Percentiles rank a stretch among this genome's conserved stretches.
phyloP scores from a whole-genome alignment of 1,140 invertebrate genomes.

The Lordiphosa collinella region DNA sequence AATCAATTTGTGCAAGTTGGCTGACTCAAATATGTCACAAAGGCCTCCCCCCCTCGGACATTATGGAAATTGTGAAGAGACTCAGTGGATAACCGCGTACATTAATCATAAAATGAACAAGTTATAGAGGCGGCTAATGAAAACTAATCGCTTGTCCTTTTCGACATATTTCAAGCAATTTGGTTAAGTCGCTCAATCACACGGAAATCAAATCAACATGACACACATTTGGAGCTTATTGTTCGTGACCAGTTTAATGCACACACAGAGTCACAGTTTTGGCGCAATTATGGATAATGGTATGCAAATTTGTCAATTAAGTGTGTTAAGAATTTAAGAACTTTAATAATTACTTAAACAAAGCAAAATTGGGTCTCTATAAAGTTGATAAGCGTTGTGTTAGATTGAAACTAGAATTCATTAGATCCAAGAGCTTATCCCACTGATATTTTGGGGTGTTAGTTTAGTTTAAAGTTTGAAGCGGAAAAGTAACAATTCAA shows the following conservation, averaged over 20 bases:
- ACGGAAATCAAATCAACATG: slow-evolving; percentile 16
- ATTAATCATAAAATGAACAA: slow-evolving; percentile 5
- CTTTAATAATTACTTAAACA: too few relatives aligned
- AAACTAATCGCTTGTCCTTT: not conserved
- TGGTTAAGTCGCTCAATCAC: slow-evolving; percentile 3
- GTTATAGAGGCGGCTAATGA: not conserved
- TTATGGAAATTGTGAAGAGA: slow-evolving; percentile 17
- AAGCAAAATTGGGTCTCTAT: too few relatives aligned
- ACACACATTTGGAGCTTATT: slow-evolving; percentile 55
- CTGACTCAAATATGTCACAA: slow-evolving; percentile 50
- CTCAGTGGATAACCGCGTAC: not conserved
- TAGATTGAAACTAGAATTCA: too few relatives aligned
- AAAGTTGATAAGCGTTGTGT: too few relatives aligned
- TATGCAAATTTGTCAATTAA: slow-evolving; percentile 12
- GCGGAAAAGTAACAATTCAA: too few relatives aligned
- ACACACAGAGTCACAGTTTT: slow-evolving; percentile 56
- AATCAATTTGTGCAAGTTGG: slow-evolving; percentile 72
- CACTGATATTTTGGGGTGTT: too few relatives aligned
- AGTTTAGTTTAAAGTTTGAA: too few relatives aligned
- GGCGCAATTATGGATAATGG: slow-evolving; percentile 40
- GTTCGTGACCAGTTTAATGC: slow-evolving; percentile 58
- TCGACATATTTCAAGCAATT: slow-evolving; percentile 1
- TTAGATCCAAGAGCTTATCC: too few relatives aligned
- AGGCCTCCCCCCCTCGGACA: slow-evolving; percentile 5
- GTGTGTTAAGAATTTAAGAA: too few relatives aligned